Percentiles rank a stretch among this genome's conserved stretches.
Conservation (phyloP, 2,888 invertebrate species). For the Cryptocheilus praepositus region DNA sequence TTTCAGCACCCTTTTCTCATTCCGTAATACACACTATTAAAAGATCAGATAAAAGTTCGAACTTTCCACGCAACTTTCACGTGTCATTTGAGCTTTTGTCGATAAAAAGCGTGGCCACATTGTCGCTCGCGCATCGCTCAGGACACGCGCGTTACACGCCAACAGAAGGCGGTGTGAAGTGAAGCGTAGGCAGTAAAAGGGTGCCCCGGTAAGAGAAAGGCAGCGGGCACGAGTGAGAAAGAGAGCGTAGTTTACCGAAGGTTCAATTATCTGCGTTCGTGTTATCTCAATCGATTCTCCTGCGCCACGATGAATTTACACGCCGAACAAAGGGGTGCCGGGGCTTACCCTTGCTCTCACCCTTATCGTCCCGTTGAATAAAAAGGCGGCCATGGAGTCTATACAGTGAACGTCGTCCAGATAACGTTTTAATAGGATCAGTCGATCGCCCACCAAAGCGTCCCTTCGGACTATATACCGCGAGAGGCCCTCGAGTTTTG, state of each 20-base stretch:
- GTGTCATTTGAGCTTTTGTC: conserved; percentile 48
- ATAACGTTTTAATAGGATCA: conserved; percentile 55
- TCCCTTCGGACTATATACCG: conserved; percentile 35
- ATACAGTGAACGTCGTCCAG: conserved; percentile 22
- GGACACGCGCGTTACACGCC: neutral
- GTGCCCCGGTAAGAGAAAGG: neutral
- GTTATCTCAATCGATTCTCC: conserved; percentile 13
- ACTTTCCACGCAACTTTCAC: conserved; percentile 5
- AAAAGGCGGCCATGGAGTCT: neutral
- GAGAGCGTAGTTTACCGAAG: conserved; percentile 5
- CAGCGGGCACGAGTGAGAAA: too few species aligned
- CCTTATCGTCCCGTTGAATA: conserved; percentile 23
- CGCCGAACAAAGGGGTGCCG: conserved; percentile 10
- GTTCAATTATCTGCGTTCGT: conserved; percentile 23
- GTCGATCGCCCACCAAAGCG: conserved; percentile 23
- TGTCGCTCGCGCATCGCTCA: conserved; percentile 31
- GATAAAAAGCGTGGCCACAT: conserved; percentile 44
- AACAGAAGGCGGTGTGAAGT: neutral
- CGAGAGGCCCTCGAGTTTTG: conserved; percentile 13
- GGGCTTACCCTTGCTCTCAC: conserved; percentile 20
- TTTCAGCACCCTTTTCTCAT: too few species aligned
- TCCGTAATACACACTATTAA: too few species aligned
- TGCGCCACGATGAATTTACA: conserved; percentile 10
- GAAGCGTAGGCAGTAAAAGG: conserved; percentile 5
- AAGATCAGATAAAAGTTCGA: too few species aligned